Conservation (phyloP, 2,113 vertebrate species). For the Phoxinus phoxinus region DNA sequence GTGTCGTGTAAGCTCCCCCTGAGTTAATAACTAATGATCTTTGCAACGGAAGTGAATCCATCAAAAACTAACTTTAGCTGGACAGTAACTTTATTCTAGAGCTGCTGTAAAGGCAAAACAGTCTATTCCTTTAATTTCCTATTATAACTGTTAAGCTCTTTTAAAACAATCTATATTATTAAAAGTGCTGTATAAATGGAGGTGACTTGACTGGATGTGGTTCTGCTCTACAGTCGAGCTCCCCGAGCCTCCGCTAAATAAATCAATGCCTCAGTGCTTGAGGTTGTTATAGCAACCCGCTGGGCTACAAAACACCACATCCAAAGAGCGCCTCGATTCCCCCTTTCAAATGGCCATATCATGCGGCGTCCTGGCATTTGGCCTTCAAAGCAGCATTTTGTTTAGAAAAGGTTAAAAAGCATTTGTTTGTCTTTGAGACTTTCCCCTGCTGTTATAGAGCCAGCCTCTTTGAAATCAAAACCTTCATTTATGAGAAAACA, state of each 20-base stretch:
- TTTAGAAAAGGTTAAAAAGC: not conserved
- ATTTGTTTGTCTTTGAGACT: not conserved
- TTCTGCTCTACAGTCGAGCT: slow-evolving; percentile 14
- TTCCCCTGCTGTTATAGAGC: slow-evolving; percentile 24
- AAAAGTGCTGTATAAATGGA: too few species aligned
- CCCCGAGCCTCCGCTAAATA: slow-evolving; percentile 68
- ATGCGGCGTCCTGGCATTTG: slow-evolving; percentile 51
- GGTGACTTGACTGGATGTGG: not conserved
- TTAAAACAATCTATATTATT: too few species aligned
- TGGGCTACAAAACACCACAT: slow-evolving; percentile 22
- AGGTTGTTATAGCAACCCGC: slow-evolving; percentile 70
- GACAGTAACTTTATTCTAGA: too few species aligned
- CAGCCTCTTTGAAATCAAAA: slow-evolving; percentile 2
- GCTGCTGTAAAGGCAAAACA: too few species aligned
- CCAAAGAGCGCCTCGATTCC: slow-evolving; percentile 42
- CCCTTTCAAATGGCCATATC: slow-evolving; percentile 39
- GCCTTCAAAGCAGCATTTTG: slow-evolving; percentile 41
- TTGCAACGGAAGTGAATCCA: too few species aligned
- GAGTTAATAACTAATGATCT: too few species aligned
- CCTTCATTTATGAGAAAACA: slow-evolving; percentile 7
- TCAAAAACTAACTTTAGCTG: too few species aligned
- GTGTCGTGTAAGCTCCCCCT: too few species aligned
- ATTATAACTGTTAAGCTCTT: too few species aligned
- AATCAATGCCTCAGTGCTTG: slow-evolving; percentile 67
- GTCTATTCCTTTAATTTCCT: too few species aligned